Evolutionary conservation across 2,888 invertebrate species (phyloP).

Genomic region (Rotaria sp.): DNA sequence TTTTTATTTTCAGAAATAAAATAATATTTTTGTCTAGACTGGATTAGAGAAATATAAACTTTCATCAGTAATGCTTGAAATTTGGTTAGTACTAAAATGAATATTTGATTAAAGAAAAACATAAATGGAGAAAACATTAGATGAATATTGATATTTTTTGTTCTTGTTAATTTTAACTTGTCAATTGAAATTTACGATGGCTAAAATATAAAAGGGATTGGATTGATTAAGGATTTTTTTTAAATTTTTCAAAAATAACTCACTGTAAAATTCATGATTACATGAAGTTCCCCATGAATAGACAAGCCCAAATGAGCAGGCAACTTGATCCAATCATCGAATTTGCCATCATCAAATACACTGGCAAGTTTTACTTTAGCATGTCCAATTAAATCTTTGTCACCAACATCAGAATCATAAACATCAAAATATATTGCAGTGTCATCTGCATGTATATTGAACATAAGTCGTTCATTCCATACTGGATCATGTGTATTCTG

Average conservation of each 20-base stretch:
- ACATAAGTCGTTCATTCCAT: background rate
- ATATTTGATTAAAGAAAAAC: no score
- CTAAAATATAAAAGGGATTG: background rate
- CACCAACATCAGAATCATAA: slow-evolving; percentile 2
- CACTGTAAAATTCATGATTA: background rate
- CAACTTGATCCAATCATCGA: background rate
- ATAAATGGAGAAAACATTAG: no score
- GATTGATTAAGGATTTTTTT: background rate
- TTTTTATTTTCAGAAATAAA: no score
- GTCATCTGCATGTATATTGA: background rate
- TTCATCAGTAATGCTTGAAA: no score
- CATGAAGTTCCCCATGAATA: background rate
- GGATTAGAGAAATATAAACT: no score
- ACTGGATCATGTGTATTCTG: background rate
- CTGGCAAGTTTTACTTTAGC: background rate
- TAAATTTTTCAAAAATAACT: background rate
- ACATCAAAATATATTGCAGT: background rate
- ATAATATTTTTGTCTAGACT: no score
- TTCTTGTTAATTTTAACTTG: background rate
- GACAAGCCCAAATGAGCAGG: background rate
- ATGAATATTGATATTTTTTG: no score
- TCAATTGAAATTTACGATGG: background rate
- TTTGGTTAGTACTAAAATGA: no score
- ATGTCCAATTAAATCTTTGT: background rate
- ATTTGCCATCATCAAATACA: background rate